Conservation (phyloP, 2,888 invertebrate genomes). For the Drosophila infuscata region DNA sequence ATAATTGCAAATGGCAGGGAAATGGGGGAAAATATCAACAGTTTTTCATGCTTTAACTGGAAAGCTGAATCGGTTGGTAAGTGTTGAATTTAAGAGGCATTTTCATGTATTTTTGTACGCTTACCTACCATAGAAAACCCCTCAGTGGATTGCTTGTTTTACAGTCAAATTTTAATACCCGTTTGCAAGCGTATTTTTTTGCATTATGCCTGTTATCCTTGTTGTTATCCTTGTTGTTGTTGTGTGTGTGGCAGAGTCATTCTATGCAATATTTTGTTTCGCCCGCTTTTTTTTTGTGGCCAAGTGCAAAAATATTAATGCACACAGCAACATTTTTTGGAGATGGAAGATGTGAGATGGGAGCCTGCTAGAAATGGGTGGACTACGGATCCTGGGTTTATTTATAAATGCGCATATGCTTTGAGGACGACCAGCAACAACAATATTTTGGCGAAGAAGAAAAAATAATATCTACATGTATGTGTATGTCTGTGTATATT, state of each 20-base stretch:
- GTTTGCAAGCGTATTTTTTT: background rate
- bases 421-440: conserved; percentile 20
- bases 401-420: conserved; percentile 56
- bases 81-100: background rate
- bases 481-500: background rate
- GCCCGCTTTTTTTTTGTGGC: background rate
- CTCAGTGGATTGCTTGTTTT: background rate
- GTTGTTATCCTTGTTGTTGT: background rate
- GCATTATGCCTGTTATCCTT: background rate
- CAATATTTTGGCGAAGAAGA: conserved; percentile 21
- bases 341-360: background rate
- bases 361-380: conserved; percentile 1
- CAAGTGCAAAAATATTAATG: conserved; percentile 27
- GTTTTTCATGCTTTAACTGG: background rate
- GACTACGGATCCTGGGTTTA: conserved; percentile 27
- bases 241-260: background rate
- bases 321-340: background rate
- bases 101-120: background rate
- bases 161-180: background rate
- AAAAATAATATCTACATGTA: conserved; percentile 3
- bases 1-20: no score
- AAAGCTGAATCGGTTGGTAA: background rate
- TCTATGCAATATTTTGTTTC: background rate
- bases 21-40: no score
- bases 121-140: background rate